These are phyloP conservation scores for Anoplophora glabripennis DNA, from an alignment of 1,140 invertebrate genomes.

Conservation along the genomic window DNA sequence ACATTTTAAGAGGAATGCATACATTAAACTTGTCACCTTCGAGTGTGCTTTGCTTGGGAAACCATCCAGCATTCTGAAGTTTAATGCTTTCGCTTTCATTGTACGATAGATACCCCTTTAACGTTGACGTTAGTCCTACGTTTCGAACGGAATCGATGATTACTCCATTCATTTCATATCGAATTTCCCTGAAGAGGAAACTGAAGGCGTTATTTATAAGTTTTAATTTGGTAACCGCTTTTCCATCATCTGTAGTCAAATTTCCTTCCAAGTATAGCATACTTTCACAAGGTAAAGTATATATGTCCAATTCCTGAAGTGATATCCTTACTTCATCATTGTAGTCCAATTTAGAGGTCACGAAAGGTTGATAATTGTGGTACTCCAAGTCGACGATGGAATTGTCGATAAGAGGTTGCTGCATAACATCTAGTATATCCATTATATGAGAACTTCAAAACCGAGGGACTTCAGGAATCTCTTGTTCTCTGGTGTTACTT, in stretches of 20 bases:
- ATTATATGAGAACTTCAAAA: constrained; percentile 20
- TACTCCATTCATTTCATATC: constrained; percentile 49
- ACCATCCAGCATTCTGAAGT: constrained; percentile 40
- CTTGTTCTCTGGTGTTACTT: constrained; percentile 9
- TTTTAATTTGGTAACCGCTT: constrained; percentile 24
- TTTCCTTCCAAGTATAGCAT: constrained; percentile 31
- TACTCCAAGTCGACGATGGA: constrained; percentile 7
- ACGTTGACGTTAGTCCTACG: constrained; percentile 45
- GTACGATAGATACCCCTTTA: constrained; percentile 46
- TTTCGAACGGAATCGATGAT: constrained; percentile 49
- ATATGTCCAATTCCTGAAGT: constrained; percentile 12
- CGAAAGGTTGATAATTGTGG: constrained; percentile 12
- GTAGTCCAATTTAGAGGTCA: constrained; percentile 1
- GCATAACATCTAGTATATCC: constrained; percentile 16
- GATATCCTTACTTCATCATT: constrained; percentile 15
- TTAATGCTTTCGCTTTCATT: constrained; percentile 25
- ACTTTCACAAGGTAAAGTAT: constrained; percentile 9
- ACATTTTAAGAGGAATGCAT: constrained; percentile 44
- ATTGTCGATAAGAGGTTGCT: not conserved
- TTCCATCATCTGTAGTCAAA: constrained; percentile 23
- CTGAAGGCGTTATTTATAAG: constrained; percentile 47
- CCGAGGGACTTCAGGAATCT: constrained; percentile 15
- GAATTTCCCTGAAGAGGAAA: constrained; percentile 51
- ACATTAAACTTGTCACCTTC: constrained; percentile 40
- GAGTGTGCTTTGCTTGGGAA: constrained; percentile 18